Evolutionary conservation across 1,140 invertebrate genomes (phyloP), one percentile per base, ranked within the genome.

Genomic region (Cydia fagiglandana): DNA sequence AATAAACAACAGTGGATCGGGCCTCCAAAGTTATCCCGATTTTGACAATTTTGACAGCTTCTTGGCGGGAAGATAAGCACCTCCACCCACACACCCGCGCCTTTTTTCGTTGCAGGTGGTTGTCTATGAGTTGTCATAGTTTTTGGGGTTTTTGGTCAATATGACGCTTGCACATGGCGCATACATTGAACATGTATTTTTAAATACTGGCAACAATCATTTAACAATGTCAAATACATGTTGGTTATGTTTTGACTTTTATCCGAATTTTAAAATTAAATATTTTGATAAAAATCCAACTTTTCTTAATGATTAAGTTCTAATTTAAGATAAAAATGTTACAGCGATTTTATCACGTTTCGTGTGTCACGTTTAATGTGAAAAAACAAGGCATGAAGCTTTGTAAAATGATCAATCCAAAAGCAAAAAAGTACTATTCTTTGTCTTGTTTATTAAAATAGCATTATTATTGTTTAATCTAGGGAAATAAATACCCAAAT

Each of bases 331-430:
- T 79, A 78, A 79, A 80, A 75, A 77, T 64, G 68, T 78, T 87
- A 76, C 81, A 80, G 6, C 81, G 88, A 53, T 80, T 88, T 80
- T 91, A 90, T 77, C 85, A 91, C 61, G 80, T 83, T 73, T 83
- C 89, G 2, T 77, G 76, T 64, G 76, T 82, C 4, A 30, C 83
- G 28, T 82, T 74, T 73, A 87, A 75, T 79, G 61, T 81, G 6
- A 91, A 89, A 74, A 92, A 90, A 73, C 89, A 86, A 83, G 89
- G 89, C 24, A 47, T 88, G 12, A 90, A 91, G 79, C 79, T 92
- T 56, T 82, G 75, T 76, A 92, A 91, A 86, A 86, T 92, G 88
- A 50, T 92, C 17, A 91, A 87, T 76, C 91, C 91, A 2, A 91
- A 83, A 76, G 78, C 64, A 61, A 89, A 89, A 81, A 85, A 86